Conservation (phyloP, 2,888 invertebrate genomes). For the Drosophila atroscutellata region DNA sequence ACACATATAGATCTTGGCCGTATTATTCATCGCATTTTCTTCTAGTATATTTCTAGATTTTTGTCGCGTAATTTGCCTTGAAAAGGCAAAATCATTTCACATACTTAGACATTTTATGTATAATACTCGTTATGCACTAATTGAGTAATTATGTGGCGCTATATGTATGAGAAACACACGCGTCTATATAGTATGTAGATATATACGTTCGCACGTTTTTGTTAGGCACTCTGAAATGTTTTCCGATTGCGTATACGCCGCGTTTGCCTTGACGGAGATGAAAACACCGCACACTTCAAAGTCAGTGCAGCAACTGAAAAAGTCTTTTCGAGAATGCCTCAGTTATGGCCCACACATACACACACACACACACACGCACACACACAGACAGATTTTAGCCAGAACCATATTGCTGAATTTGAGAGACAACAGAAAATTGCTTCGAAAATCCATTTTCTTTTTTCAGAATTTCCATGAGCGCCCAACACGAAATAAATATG, state of each 20-base stretch:
- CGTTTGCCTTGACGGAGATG: constrained; percentile 57
- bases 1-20: constrained; percentile 18
- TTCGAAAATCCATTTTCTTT: constrained; percentile 48
- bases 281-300: constrained; percentile 75
- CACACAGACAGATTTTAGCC: not conserved
- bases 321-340: constrained; percentile 60
- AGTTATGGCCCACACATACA: constrained; percentile 54
- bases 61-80: constrained; percentile 56
- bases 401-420: constrained; percentile 54
- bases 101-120: constrained; percentile 74
- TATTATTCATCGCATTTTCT: constrained; percentile 62
- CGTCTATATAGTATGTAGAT: constrained; percentile 40
- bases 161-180: constrained; percentile 44
- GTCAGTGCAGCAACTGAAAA: constrained; percentile 80
- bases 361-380: constrained; percentile 4
- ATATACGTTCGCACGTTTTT: constrained; percentile 37
- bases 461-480: constrained; percentile 71
- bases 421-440: constrained; percentile 53
- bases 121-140: constrained; percentile 48
- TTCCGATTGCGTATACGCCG: constrained; percentile 72
- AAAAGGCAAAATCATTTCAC: constrained; percentile 51
- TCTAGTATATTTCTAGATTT: constrained; percentile 35
- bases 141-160: constrained; percentile 67
- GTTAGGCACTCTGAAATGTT: constrained; percentile 39
- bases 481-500: constrained; percentile 10